Evolutionary conservation across 2,113 vertebrate genomes (phyloP).

Genomic region (Rhegmatorhina hoffmannsi): DNA sequence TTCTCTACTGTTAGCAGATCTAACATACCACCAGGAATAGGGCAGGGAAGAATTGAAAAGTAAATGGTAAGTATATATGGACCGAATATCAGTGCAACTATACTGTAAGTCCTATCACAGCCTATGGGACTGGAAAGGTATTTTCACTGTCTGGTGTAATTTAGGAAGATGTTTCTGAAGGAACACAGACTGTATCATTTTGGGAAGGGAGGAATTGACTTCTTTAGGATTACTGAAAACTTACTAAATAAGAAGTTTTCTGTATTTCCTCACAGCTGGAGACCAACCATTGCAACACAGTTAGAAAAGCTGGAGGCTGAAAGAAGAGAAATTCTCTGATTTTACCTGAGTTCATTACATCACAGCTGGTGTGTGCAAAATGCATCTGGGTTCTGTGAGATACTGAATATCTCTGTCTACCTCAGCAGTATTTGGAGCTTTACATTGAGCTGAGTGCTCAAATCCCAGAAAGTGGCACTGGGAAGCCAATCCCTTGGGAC

Average conservation of each 20-base stretch:
- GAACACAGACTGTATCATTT: neutral
- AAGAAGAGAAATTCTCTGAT: neutral
- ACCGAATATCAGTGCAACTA: neutral
- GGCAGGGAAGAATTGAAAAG: neutral
- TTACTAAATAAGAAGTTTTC: slow-evolving; percentile 7
- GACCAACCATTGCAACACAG: neutral
- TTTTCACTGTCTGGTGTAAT: neutral
- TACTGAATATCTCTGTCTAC: neutral
- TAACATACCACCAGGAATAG: neutral
- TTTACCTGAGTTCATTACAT: neutral
- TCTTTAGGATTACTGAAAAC: slow-evolving; percentile 2
- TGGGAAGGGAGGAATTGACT: neutral
- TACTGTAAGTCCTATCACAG: neutral
- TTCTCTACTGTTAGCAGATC: neutral
- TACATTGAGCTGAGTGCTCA: neutral
- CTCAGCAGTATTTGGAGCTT: neutral
- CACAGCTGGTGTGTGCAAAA: neutral
- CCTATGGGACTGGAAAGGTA: neutral
- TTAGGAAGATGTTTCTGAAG: neutral
- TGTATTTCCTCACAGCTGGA: slow-evolving; percentile 13
- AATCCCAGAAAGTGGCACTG: neutral
- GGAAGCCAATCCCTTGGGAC: neutral
- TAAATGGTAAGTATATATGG: neutral
- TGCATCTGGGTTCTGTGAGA: neutral
- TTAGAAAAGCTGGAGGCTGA: neutral